phyloP scores from a whole-genome alignment of 2,113 vertebrate genomes.

The Shinisaurus crocodilurus region DNA sequence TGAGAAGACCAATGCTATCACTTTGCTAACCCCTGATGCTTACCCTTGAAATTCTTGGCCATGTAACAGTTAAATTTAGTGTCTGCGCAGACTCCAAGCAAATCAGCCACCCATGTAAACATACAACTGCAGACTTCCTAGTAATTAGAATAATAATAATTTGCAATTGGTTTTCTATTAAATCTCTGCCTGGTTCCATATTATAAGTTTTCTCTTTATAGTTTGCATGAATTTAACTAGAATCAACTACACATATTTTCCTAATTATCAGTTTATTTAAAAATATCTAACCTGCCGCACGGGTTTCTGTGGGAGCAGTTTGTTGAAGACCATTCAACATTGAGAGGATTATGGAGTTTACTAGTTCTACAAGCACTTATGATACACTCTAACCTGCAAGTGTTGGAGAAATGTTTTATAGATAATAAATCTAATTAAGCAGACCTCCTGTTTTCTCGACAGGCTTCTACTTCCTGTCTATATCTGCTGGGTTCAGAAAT shows the following conservation, averaged over 20 bases:
- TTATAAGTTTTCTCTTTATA: neutral
- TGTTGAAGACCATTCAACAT: neutral
- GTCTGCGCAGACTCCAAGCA: neutral
- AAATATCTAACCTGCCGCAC: neutral
- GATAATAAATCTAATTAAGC: too few species aligned
- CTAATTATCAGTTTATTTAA: neutral
- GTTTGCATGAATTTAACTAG: neutral
- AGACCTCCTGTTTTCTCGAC: too few species aligned
- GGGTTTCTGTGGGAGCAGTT: neutral
- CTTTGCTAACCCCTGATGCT: neutral
- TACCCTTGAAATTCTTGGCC: too few species aligned
- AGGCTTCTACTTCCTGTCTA: too few species aligned
- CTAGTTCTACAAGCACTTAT: neutral
- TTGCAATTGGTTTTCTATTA: neutral
- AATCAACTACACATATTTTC: neutral
- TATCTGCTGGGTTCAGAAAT: too few species aligned
- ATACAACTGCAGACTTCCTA: neutral
- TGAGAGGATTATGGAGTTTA: neutral
- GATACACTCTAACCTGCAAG: neutral
- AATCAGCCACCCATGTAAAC: neutral
- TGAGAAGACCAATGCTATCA: neutral
- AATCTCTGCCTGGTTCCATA: neutral
- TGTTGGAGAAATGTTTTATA: neutral
- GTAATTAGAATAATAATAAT: neutral
- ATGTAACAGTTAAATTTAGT: neutral